Evolutionary conservation across 2,888 invertebrate species (phyloP).

Genomic region (Odontocolon sp.): DNA sequence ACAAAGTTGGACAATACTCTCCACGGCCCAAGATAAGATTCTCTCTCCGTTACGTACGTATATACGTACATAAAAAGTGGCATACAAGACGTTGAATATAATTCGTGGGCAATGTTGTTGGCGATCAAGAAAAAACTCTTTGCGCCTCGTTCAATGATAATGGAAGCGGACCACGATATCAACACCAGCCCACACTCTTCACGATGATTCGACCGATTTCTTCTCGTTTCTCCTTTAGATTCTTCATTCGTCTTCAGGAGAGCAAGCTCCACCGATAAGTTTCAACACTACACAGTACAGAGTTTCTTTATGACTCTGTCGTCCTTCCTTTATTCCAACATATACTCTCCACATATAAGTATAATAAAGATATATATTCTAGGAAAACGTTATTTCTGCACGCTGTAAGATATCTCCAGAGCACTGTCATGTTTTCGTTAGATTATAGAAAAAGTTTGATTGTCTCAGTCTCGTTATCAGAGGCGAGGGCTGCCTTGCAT

Average conservation of each 20-base stretch:
- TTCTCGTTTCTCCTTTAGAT: neutral
- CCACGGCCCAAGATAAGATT: too few relatives aligned
- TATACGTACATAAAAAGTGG: too few relatives aligned
- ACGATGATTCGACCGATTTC: conserved; percentile 24
- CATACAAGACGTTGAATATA: too few relatives aligned
- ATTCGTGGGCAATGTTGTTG: too few relatives aligned
- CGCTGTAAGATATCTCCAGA: conserved; percentile 11
- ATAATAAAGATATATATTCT: conserved; percentile 17
- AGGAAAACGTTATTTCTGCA: conserved; percentile 8
- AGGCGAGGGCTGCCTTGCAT: neutral
- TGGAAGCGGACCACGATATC: conserved; percentile 36
- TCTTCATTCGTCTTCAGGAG: conserved; percentile 15
- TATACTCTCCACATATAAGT: conserved; percentile 10
- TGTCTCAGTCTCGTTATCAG: conserved; percentile 11
- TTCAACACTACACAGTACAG: neutral
- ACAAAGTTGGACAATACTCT: too few relatives aligned
- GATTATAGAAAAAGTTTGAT: conserved; percentile 34
- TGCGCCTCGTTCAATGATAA: conserved; percentile 43
- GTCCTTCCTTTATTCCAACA: conserved; percentile 34
- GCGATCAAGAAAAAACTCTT: conserved; percentile 14
- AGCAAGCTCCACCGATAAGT: conserved; percentile 35
- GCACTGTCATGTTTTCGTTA: conserved; percentile 8
- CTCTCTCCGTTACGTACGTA: too few relatives aligned
- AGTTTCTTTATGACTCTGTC: conserved; percentile 36
- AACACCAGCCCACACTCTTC: conserved; percentile 42